phyloP scores from a whole-genome alignment of 2,113 vertebrate species.

The Nicator chloris region DNA sequence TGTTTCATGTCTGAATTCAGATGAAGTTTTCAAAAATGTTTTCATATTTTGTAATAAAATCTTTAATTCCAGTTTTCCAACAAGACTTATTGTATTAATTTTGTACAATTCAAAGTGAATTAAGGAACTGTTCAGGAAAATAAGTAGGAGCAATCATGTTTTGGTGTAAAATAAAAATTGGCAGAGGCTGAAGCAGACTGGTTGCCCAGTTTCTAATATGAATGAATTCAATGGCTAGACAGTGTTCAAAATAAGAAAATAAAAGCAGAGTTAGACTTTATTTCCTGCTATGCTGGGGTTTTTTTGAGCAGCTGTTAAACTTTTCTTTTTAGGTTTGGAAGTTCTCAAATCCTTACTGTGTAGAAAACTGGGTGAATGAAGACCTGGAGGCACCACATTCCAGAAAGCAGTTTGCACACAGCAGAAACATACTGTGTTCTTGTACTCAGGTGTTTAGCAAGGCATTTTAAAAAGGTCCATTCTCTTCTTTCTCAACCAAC shows the following conservation, averaged over 20 bases:
- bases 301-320: neutral
- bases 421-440: neutral
- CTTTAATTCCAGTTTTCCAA: neutral
- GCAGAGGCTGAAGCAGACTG: neutral
- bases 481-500: slow-evolving; percentile 14
- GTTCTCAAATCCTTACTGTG: neutral
- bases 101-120: neutral
- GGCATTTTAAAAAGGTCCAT: neutral
- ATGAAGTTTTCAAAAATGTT: neutral
- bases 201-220: neutral
- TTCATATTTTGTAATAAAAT: neutral
- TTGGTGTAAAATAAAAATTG: neutral
- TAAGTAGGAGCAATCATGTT: neutral
- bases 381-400: neutral
- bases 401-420: neutral
- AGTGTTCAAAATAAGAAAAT: neutral
- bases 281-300: neutral
- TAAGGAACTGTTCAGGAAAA: neutral
- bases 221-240: neutral
- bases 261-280: neutral
- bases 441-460: neutral
- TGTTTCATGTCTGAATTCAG: neutral
- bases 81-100: neutral
- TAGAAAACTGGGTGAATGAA: neutral
- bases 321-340: neutral